These are phyloP conservation scores for Ctenochaetus hawaiiensis DNA, from an alignment of 2,797 vertebrate species.

Conservation along the genomic window DNA sequence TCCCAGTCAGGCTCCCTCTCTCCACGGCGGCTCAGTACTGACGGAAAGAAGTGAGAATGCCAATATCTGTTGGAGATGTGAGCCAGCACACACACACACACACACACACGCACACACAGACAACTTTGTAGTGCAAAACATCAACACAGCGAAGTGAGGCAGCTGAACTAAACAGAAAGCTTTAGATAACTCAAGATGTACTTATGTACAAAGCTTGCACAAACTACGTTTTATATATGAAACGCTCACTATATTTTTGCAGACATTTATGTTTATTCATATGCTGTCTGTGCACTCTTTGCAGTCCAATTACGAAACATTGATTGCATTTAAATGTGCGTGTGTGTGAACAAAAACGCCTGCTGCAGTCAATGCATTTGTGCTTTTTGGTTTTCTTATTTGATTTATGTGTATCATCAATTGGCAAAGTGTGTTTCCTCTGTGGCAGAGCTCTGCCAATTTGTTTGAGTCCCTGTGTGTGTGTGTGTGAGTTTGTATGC, in stretches of 20 bases:
- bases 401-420: constrained; percentile 37
- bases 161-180: constrained; percentile 33
- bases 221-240: background rate
- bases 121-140: constrained; percentile 56
- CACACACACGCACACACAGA: constrained; percentile 29
- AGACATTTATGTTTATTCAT: constrained; percentile 16
- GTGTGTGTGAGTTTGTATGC: background rate
- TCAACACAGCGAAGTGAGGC: constrained; percentile 31
- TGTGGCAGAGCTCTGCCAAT: background rate
- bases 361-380: constrained; percentile 15
- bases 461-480: background rate
- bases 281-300: background rate
- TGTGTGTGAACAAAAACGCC: constrained; percentile 3
- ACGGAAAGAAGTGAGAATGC: constrained; percentile 58
- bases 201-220: constrained; percentile 17
- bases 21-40: constrained; percentile 52
- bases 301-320: constrained; percentile 2
- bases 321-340: constrained; percentile 35
- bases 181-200: constrained; percentile 7
- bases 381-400: constrained; percentile 13
- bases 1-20: constrained; percentile 63
- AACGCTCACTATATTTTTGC: constrained; percentile 5
- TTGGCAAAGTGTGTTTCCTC: background rate
- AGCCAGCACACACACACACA: constrained; percentile 35
- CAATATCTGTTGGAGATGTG: constrained; percentile 58